A percentile compares a stretch with the other conserved stretches of the same genome.
Evolutionary conservation across 2,113 vertebrate genomes (phyloP).

Genomic region (Nymphicus hollandicus): DNA sequence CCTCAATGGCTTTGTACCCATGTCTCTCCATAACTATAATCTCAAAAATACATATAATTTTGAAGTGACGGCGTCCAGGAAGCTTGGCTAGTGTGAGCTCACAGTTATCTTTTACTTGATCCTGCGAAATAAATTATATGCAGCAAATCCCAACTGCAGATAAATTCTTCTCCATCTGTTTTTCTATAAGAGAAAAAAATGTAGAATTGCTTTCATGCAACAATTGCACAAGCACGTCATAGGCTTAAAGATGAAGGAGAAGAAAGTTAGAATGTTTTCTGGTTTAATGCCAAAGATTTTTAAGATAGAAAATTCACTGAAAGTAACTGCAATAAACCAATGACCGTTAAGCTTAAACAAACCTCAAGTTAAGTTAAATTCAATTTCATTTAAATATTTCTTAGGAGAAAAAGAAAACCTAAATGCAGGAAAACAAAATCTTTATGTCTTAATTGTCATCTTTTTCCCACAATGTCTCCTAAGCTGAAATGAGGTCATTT

Average conservation of each 20-base stretch:
- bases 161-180: slow-evolving; percentile 72
- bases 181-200: slow-evolving; percentile 62
- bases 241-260: slow-evolving; percentile 51
- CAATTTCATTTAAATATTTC: slow-evolving; percentile 74
- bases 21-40: slow-evolving; percentile 35
- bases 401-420: slow-evolving; percentile 63
- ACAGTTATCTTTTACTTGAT: slow-evolving; percentile 60
- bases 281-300: slow-evolving; percentile 68
- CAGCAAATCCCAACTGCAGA: slow-evolving; percentile 69
- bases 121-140: slow-evolving; percentile 69
- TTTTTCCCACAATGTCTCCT: slow-evolving; percentile 50
- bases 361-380: slow-evolving; percentile 70
- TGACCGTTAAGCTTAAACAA: slow-evolving; percentile 66
- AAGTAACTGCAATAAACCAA: slow-evolving; percentile 68
- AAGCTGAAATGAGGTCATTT: slow-evolving; percentile 46
- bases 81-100: slow-evolving; percentile 24
- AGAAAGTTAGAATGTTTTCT: slow-evolving; percentile 64
- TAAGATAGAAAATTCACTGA: slow-evolving; percentile 68
- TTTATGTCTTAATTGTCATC: slow-evolving; percentile 65
- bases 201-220: slow-evolving; percentile 58
- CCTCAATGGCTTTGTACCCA: slow-evolving; percentile 10
- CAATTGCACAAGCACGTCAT: slow-evolving; percentile 64
- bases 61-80: slow-evolving; percentile 22
- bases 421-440: slow-evolving; percentile 57
- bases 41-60: slow-evolving; percentile 48